Base-by-base conservation (phyloP, 2,113 vertebrate species). In the Turdus rufiventris region DNA sequence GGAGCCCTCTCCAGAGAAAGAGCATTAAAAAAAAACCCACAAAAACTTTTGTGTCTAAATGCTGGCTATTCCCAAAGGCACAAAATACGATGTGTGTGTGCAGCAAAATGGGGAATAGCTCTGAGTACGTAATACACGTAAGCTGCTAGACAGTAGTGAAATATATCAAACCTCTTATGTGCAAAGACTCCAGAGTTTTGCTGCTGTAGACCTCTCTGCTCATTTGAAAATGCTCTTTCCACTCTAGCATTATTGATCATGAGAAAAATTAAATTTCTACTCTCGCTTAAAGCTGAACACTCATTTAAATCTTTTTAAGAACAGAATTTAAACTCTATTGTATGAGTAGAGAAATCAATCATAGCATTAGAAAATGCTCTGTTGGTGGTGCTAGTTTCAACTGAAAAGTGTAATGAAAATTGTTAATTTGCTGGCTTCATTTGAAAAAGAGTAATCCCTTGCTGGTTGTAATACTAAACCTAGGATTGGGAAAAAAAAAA, bases 221-320 rank as follows among this genome's bases (percentile, higher is more conserved):
- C 25, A 38, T 51, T 61, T 89, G 58, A 91, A 97, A 96, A 95
- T 43, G 50, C 23, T 93, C 70, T 93, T 94, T 68, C 47, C 66
- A 72, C 16, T 81, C 34, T 20, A 71, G 76, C n/a, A 73, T 80
- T 93, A 94, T n/a, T 23, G 28, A 91, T 72, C 12, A 24, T n/a
- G 73, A 94, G 71, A 70, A 89, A 93, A 88, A 71, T 67, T 83
- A 84, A 75, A 58, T 38, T 77, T 70, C 25, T 83, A 81, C 45
- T 73, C 23, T 89, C 60, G 77, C 25, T 83, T 85, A 91, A 91
- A 94, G 82, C 26, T 45, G 60, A 96, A 88, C 40, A 63, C 51
- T 56, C 40, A 91, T 82, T 82, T 57, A 70, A 57, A 33, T 61
- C 10, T 47, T 92, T 92, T 60, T 84, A 65, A 91, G 91, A 88